Conservation (phyloP, 2,888 invertebrate species). For the Syritta pipiens region DNA sequence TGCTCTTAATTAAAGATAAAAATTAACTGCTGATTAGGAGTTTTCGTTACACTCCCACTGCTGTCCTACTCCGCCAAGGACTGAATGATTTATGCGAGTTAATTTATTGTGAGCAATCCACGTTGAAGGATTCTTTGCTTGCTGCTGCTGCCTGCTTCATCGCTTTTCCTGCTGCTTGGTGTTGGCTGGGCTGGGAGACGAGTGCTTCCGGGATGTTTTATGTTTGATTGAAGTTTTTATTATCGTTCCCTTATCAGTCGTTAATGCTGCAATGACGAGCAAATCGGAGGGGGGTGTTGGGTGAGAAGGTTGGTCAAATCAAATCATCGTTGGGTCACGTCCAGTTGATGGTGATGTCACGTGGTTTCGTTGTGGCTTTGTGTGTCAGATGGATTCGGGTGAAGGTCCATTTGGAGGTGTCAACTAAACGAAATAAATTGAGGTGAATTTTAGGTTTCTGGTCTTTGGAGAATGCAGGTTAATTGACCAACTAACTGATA, state of each 20-base stretch:
- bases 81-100: constrained; percentile 76
- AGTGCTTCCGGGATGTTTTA: constrained; percentile 38
- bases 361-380: no score
- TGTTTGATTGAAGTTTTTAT: constrained; percentile 58
- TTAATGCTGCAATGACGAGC: constrained; percentile 32
- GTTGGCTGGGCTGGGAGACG: not conserved
- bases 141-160: not conserved
- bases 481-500: no score
- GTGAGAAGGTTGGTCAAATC: no score
- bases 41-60: constrained; percentile 71
- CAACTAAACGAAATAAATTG: no score
- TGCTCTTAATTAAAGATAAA: constrained; percentile 79
- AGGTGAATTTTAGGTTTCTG: no score
- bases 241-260: constrained; percentile 30
- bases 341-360: no score
- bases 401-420: no score
- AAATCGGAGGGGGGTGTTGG: no score
- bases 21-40: constrained; percentile 78
- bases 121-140: constrained; percentile 34
- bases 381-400: no score
- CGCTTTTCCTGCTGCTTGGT: not conserved
- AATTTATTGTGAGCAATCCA: constrained; percentile 70
- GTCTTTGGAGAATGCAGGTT: no score
- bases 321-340: no score
- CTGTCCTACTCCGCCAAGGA: constrained; percentile 57